Evolutionary conservation across 1,140 invertebrate species (phyloP).

Genomic region (Lerema accius): DNA sequence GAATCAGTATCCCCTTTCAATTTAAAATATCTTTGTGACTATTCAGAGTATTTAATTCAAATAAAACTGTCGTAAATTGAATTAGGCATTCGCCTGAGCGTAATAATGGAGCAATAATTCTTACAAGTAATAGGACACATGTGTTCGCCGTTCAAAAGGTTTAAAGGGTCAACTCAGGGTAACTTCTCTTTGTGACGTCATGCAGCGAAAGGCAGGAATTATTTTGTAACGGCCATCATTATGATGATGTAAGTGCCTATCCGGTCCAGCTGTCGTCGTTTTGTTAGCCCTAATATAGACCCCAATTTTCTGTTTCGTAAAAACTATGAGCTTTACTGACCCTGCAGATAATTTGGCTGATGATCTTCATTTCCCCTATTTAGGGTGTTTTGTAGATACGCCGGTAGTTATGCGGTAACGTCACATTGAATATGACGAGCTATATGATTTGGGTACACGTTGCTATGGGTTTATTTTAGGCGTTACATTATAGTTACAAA

Average conservation of each 20-base stretch:
- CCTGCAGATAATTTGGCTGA: not conserved
- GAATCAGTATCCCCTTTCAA: no score
- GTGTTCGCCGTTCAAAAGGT: slow-evolving; percentile 58
- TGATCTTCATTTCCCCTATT: not conserved
- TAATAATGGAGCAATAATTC: slow-evolving; percentile 66
- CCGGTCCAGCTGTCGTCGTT: slow-evolving; percentile 12
- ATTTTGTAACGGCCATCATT: slow-evolving; percentile 51
- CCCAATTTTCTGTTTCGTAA: slow-evolving; percentile 7
- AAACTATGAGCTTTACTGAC: not conserved
- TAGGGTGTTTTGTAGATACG: not conserved
- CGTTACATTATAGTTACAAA: no score
- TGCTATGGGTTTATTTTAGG: no score
- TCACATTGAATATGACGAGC: no score
- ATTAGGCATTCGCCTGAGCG: slow-evolving; percentile 23
- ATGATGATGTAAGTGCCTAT: slow-evolving; percentile 18
- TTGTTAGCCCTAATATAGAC: slow-evolving; percentile 4
- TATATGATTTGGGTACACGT: no score
- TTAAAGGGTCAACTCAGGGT: slow-evolving; percentile 60
- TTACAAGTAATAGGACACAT: slow-evolving; percentile 66
- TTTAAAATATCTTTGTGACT: not conserved
- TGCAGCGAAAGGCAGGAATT: slow-evolving; percentile 56
- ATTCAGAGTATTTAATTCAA: no score
- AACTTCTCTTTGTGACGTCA: slow-evolving; percentile 47
- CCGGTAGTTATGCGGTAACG: no score
- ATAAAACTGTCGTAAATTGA: slow-evolving; percentile 32